Evolutionary conservation across 2,888 invertebrate genomes (phyloP).

Genomic region (Pollenia griseotomentosa): DNA sequence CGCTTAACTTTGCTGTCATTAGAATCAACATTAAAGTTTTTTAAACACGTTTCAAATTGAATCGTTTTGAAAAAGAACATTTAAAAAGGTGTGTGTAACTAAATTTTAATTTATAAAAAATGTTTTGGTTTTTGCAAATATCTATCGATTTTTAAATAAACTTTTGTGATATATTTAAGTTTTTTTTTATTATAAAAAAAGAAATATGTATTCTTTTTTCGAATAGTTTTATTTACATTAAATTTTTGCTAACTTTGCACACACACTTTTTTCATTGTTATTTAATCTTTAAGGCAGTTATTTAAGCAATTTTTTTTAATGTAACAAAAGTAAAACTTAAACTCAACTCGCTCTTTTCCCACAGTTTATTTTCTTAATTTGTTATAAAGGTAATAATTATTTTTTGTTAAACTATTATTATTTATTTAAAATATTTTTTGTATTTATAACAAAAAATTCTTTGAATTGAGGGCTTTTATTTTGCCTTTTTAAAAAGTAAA

Average conservation of each 20-base stretch:
- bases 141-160: not conserved
- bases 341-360: slow-evolving; percentile 6
- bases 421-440: slow-evolving; percentile 12
- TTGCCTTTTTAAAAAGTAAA: slow-evolving; percentile 27
- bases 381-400: slow-evolving; percentile 33
- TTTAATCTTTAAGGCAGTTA: slow-evolving; percentile 65
- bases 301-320: slow-evolving; percentile 40
- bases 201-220: not conserved
- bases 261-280: slow-evolving; percentile 46
- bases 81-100: slow-evolving; percentile 43
- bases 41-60: slow-evolving; percentile 6
- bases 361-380: slow-evolving; percentile 15
- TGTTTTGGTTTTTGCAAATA: not conserved
- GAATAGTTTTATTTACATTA: not conserved
- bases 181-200: slow-evolving; percentile 7
- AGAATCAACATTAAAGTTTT: slow-evolving; percentile 14
- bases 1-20: slow-evolving; percentile 65
- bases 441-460: not conserved
- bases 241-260: slow-evolving; percentile 36
- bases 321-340: not conserved
- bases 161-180: slow-evolving; percentile 46
- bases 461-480: slow-evolving; percentile 6
- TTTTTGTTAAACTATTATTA: slow-evolving; percentile 30
- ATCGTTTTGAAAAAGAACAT: slow-evolving; percentile 14
- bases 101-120: slow-evolving; percentile 4